Conservation (phyloP, 2,797 vertebrate species). For the Enteromius anoplus region DNA sequence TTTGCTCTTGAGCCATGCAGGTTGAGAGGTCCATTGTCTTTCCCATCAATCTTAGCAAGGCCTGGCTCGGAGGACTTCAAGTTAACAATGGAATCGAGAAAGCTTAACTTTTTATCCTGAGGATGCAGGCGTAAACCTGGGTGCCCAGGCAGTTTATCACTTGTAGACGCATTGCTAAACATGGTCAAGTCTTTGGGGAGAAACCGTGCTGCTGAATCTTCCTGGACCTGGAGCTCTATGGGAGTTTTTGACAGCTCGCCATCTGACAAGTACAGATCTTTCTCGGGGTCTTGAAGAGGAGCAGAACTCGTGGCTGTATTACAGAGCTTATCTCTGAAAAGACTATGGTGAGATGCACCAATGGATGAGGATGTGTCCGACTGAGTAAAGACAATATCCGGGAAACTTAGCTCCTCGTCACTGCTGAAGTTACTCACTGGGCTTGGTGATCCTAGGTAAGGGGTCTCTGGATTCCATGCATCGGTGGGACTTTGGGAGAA, state of each 20-base stretch:
- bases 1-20: constrained; percentile 69
- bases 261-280: constrained; percentile 63
- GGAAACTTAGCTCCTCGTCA: constrained; percentile 77
- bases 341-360: constrained; percentile 64
- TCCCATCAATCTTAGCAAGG: constrained; percentile 63
- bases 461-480: constrained; percentile 78
- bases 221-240: constrained; percentile 65
- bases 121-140: constrained; percentile 56
- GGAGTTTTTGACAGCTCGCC: constrained; percentile 64
- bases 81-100: constrained; percentile 55
- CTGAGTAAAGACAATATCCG: constrained; percentile 73
- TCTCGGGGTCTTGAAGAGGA: constrained; percentile 61
- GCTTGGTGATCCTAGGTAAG: constrained; percentile 80
- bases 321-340: constrained; percentile 69
- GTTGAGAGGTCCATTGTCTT: constrained; percentile 74
- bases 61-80: constrained; percentile 63
- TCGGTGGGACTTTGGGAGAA: constrained; percentile 82
- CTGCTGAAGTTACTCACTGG: constrained; percentile 77
- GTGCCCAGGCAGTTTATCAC: constrained; percentile 31
- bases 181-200: constrained; percentile 57
- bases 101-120: constrained; percentile 62
- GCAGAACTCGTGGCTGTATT: constrained; percentile 65
- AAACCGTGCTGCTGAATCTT: constrained; percentile 62
- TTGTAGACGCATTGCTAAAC: constrained; percentile 45
- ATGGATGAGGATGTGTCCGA: constrained; percentile 68